Conservation (phyloP, 2,888 invertebrate genomes). For the Cephus pygmeus region DNA sequence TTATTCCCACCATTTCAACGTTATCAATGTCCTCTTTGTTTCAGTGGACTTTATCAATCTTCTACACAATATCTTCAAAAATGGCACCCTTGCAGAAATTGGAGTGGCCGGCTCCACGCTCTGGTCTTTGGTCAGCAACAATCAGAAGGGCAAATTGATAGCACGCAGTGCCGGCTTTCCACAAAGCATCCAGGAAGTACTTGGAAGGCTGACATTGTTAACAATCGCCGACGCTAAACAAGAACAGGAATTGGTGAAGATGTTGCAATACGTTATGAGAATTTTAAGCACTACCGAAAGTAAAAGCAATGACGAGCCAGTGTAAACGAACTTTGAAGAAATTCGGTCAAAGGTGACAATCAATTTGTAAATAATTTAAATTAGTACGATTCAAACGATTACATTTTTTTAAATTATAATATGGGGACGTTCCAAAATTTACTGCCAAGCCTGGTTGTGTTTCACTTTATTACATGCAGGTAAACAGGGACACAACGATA, state of each 20-base stretch:
- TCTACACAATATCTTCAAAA: conserved; percentile 64
- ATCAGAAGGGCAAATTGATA: conserved; percentile 74
- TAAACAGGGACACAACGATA: too few relatives aligned
- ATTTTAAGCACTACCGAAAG: conserved; percentile 48
- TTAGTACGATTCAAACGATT: too few relatives aligned
- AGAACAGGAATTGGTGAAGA: conserved; percentile 52
- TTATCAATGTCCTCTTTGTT: conserved; percentile 32
- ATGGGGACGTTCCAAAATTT: too few relatives aligned
- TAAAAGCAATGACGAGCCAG: conserved; percentile 21
- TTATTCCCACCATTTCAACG: not conserved
- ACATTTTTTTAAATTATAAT: not conserved
- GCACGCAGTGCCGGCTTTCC: conserved; percentile 68
- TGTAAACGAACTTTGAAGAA: not conserved
- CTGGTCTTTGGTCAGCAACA: conserved; percentile 78
- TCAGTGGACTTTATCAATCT: conserved; percentile 68
- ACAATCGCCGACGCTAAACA: conserved; percentile 44
- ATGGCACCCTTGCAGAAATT: conserved; percentile 65
- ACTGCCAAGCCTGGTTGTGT: too few relatives aligned
- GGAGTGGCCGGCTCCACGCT: conserved; percentile 69
- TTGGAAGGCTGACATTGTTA: conserved; percentile 64
- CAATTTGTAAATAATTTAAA: not conserved
- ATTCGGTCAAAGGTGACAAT: not conserved
- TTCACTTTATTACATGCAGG: too few relatives aligned
- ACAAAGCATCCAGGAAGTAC: conserved; percentile 65
- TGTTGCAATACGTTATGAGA: conserved; percentile 55